Conservation (phyloP, 2,888 invertebrate genomes). For the Hydraecia micacea region DNA sequence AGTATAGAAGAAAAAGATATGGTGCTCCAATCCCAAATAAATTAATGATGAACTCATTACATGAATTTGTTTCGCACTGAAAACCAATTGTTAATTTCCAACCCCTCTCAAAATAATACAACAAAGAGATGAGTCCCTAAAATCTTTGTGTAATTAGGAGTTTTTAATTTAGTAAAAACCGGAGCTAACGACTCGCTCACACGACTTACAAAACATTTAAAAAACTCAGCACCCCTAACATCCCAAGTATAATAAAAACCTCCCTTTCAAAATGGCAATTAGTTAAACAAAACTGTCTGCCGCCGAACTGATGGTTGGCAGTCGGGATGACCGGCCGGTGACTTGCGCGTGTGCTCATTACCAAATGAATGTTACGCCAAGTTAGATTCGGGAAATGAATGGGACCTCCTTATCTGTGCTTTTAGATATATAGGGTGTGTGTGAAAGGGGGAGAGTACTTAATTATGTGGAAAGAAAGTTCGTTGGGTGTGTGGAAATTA, state of each 20-base stretch:
- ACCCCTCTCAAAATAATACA: neutral
- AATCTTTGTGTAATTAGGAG: neutral
- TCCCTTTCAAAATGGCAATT: slow-evolving; percentile 65
- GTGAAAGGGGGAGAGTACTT: slow-evolving; percentile 21
- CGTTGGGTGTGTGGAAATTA: slow-evolving; percentile 1
- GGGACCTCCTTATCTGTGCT: slow-evolving; percentile 51
- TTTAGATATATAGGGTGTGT: slow-evolving; percentile 32
- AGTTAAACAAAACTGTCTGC: slow-evolving; percentile 64
- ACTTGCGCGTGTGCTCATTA: slow-evolving; percentile 68
- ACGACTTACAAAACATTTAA: neutral
- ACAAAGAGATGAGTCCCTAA: neutral
- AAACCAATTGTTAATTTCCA: neutral
- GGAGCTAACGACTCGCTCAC: neutral
- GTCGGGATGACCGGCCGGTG: slow-evolving; percentile 61
- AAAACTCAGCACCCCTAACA: slow-evolving; percentile 1
- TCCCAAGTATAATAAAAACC: slow-evolving; percentile 41
- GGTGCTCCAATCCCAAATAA: neutral
- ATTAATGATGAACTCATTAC: neutral
- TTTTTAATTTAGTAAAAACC: neutral
- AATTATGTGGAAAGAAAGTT: slow-evolving; percentile 47
- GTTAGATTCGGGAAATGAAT: slow-evolving; percentile 55
- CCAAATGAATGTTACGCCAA: slow-evolving; percentile 55
- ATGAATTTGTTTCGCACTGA: neutral
- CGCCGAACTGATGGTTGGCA: slow-evolving; percentile 61
- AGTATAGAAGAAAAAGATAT: neutral